Base-by-base conservation (phyloP, 2,797 vertebrate species). In the Iguana delicatissima region DNA sequence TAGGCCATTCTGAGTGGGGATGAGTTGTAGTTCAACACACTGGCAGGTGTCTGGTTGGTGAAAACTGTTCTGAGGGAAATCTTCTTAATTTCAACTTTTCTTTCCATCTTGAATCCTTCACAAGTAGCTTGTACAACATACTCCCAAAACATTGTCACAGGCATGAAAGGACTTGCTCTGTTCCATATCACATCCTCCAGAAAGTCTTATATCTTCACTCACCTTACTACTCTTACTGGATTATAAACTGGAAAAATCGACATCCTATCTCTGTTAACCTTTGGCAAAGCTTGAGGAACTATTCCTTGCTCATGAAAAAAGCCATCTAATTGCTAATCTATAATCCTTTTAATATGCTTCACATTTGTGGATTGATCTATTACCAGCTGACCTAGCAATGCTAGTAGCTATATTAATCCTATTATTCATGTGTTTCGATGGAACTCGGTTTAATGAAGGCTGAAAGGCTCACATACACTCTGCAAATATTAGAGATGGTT, bases 261-360 rank as follows among this genome's bases (percentile, higher is more conserved):
- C 95, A 95, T 95, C 93, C 94, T 94, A 91, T 97, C 96, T 97
- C 95, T 96, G 95, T 96, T 98, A 97, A 98, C 97, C 97, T 98
- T 98, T 96, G 96, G 95, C 96, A 95, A 96, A 96, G 94, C 96
- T 96, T 94, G 95, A 97, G 94, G 95, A 97, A 96, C 93, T 96
- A 95, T 96, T 97, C 95, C 95, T 97, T 97, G 96, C 97, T 97
- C 97, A 87, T 98, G 97, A 98, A 97, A 69, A 98, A 98, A 98
- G 97, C 96, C 98, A 98, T 98, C 98, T 99, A 99, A 99, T 98
- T 99, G 97, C 97, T 98, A 98, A 99, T 99, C 98, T 98, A 98
- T 99, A 99, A 99, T 98, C 98, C 98, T 97, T 98, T 99, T 99
- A 98, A 98, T 98, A 98, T 97, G 97, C 93, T 98, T 96, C 98